These are phyloP conservation scores for Hydractinia symbiolongicarpus DNA, from an alignment of 30 jellyfish, hydroid and myxozoan genomes.

Conservation along the genomic window DNA sequence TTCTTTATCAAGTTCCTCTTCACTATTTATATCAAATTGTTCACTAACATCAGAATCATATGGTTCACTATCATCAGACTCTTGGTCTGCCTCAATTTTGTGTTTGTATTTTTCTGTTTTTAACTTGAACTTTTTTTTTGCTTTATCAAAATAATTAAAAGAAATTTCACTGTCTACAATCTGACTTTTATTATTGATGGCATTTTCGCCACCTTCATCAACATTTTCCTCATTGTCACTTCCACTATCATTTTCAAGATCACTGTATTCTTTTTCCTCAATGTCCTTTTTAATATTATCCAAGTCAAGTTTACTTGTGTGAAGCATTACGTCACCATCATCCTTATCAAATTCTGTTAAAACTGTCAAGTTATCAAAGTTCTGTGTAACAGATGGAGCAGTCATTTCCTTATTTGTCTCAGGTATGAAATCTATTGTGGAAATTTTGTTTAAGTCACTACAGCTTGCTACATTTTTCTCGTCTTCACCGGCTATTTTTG, in stretches of 20 bases:
- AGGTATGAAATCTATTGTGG: no score
- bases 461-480: neutral
- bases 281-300: constrained; percentile 1
- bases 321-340: neutral
- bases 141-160: neutral
- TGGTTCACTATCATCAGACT: neutral
- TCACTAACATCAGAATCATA: neutral
- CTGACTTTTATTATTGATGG: neutral
- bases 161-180: neutral
- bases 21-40: neutral
- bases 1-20: neutral
- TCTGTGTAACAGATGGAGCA: neutral
- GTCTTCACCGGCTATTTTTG: constrained; percentile 9
- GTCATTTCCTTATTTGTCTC: neutral
- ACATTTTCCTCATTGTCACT: constrained; percentile 11
- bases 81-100: neutral
- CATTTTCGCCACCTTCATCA: neutral
- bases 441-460: neutral
- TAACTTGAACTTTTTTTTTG: neutral
- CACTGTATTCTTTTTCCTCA: neutral
- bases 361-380: constrained; percentile 8
- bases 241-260: neutral
- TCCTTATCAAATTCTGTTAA: neutral
- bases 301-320: neutral
- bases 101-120: neutral